Percentiles rank a stretch among this genome's conserved stretches.
Conservation (phyloP, 1,140 invertebrate genomes). For the Belonocnema kinseyi region DNA sequence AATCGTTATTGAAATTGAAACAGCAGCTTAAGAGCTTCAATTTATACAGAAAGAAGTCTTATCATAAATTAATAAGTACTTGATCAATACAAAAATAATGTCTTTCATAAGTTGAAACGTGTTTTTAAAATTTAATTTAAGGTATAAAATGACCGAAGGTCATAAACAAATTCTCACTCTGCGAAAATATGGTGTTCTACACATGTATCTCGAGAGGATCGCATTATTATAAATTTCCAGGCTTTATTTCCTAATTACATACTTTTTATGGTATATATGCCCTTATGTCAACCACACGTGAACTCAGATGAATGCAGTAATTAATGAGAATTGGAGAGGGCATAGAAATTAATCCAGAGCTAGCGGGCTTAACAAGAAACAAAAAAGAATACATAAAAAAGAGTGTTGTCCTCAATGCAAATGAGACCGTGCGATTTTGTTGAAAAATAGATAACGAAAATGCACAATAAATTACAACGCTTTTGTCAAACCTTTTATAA, state of each 20-base stretch:
- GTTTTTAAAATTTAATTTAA: not conserved
- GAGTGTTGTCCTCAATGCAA: no score
- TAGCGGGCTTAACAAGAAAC: not conserved
- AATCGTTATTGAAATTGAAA: no score
- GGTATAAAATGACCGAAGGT: not conserved
- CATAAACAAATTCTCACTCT: not conserved
- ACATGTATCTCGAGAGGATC: not conserved
- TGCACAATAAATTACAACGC: no score
- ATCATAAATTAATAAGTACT: no score
- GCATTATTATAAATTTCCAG: conserved; percentile 18
- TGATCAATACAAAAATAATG: not conserved
- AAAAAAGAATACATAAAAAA: not conserved
- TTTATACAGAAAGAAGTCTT: no score
- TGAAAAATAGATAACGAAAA: no score
- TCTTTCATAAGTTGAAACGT: not conserved
- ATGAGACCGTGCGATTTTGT: no score
- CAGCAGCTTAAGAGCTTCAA: no score
- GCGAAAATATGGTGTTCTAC: not conserved
- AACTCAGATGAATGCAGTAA: not conserved
- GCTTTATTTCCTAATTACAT: conserved; percentile 11
- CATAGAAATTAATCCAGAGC: conserved; percentile 2
- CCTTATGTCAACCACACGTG: conserved; percentile 3
- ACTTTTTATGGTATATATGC: not conserved
- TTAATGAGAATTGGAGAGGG: not conserved
- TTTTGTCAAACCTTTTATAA: no score